Base-by-base conservation (phyloP, 1,140 invertebrate genomes). In the Amyelois transitella region DNA sequence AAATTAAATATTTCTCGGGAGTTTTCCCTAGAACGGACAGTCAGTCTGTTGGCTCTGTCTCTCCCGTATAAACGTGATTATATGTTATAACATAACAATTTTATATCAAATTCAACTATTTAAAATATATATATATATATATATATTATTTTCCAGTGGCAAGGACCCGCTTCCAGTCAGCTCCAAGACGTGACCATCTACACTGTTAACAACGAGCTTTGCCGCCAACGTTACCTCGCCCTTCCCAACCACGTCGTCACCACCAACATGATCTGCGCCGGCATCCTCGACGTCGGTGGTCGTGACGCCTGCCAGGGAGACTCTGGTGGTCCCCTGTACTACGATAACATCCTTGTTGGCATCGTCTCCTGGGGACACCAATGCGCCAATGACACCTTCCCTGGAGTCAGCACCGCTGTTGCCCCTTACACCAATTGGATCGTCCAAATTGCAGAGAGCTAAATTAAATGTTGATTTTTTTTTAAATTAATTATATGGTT, bases 281-380 rank as follows among this genome's bases (percentile, higher is more conserved):
- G 73, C 48, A 17, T 75, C 17, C 60, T 70, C 0, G 62, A 66
- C 24, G 55, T 68, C 0, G 69, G 67, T n/a, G 64, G 72, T 12
- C 38, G 24, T 7, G 72, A 91, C 66, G 48, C 55, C 24, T 56
- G 55, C 48, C 92, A 91, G 72, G 93, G 92, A 2, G 93, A 94
- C 66, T 92, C 91, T 51, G 93, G 93, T 1, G 92, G 93, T 8
- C 93, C 93, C 1, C 73, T 94, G 32, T 81, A 74, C 55, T 73
- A 57, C 14, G 52, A 43, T 0, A 43, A 75, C 18, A 58, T 75
- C 14, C 61, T 90, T 10, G 63, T 88, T 18, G 91, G 91, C 5
- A 58, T 91, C 1, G 87, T 91, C 2, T 91, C 90, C 5, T 92
- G 90, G 79, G 91, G 90, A 1, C 7, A 63, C 2, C 81, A 78